Evolutionary conservation across 2,797 vertebrate species (phyloP), one percentile per base, ranked within the genome.

Genomic region (Scarus forsteni): DNA sequence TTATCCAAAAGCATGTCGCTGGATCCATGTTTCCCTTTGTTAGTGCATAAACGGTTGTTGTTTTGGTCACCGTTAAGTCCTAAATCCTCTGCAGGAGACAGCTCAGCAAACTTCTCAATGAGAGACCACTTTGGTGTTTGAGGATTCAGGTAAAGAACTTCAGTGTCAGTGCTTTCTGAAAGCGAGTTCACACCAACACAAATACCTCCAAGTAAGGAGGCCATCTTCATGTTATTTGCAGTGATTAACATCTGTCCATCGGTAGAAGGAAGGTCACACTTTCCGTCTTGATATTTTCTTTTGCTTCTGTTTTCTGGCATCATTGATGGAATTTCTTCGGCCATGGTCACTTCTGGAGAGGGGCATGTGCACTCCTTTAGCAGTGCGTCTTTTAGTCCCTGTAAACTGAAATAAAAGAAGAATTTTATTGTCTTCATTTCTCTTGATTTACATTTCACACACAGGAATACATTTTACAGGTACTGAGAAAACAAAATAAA

Each of bases 61-160:
- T 72, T 70, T 39, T 43, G 39, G 10, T 79, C 54, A 14, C 50
- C 45, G 16, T 48, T 16, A 7, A 49, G 40, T 58, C 16, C 44
- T 1, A 10, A 49, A 15, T 79, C 75, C 14, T 80, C 71, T 14
- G 10, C 65, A 0, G 79, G 62, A 15, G 80, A 85, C 48, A 86
- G 78, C 18, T 85, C 80, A 2, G 81, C 72, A 66, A 86, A 88
- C 82, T 62, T 90, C 48, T 92, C 79, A 4, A 80, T 75, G 0
- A 91, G 83, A 40, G 50, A 84, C 77, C 79, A 86, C 9, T 68
- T 88, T 36, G 86, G 80, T 12, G 89, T 85, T 71, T 80, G 87
- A 59, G 90, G 90, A 62, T 92, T 91, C 35, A 91, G 61, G 58
- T 86, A 92, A 54, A 92, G 61, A 53, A 86, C 60, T 42, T 65